Evolutionary conservation across 2,797 vertebrate genomes (phyloP), one percentile per base, ranked within the genome.

Genomic region (Centroberyx gerrardi): DNA sequence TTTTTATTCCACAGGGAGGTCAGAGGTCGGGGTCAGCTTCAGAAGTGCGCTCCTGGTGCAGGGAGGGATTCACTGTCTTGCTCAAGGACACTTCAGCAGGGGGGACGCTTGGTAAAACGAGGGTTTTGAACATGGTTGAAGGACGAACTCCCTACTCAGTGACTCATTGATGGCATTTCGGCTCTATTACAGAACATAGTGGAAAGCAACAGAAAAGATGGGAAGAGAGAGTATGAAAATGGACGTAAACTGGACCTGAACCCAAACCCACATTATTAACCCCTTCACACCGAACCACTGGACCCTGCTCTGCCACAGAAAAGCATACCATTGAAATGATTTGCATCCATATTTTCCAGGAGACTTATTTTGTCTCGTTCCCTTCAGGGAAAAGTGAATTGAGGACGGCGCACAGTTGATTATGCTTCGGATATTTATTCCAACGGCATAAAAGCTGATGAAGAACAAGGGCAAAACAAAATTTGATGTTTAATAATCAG

Each of bases 251-350:
- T 76, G 66, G 80, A 79, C 52, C 10, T 55, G 17, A 71, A 87
- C 66, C 69, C 52, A 82, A 79, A 68, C 70, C 67, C 66, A 81
- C 40, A 3, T 40, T 38, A 44, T 56, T 33, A 29, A 72, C 74
- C 78, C 80, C 76, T 52, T 74, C 75, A 74, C 65, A 61, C 63
- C 42, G 58, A 82, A 64, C 28, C 51, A 28, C 67, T 60, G 28
- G 64, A 51, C 36, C 28, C 62, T 40, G 18, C 52, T 69, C 33
- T 63, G 18, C 68, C 62, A 67, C 12, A 36, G 22, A 70, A 54
- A n/a, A 48, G 40, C 5, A 46, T 22, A 68, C 28, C 17, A 67
- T 77, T 56, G 49, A 79, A 68, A 72, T 61, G 8, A 22, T 73
- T 63, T 42, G 68, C 27, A 17, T 75, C 36, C 31, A 8, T 58